phyloP scores from a whole-genome alignment of 2,888 invertebrate species.

The Lasioglossum malachurum region DNA sequence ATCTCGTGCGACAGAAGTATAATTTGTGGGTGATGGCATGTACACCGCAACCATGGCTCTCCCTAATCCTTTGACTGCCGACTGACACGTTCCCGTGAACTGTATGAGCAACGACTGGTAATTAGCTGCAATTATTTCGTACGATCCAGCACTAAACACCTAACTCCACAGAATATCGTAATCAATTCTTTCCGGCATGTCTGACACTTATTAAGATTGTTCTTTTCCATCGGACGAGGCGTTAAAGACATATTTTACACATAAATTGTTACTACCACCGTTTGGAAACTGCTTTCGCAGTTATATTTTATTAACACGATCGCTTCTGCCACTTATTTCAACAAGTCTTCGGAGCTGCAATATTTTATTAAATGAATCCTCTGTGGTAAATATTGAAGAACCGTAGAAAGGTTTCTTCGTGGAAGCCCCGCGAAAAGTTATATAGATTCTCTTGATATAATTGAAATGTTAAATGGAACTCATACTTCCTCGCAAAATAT shows the following conservation, averaged over 20 bases:
- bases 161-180: not conserved
- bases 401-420: not conserved
- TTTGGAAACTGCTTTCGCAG: not conserved
- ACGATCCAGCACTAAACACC: not conserved
- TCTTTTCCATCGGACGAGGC: not conserved
- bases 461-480: not conserved
- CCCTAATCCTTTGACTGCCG: conserved; percentile 3
- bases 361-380: too few relatives aligned
- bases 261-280: not conserved
- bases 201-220: not conserved
- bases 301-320: not conserved
- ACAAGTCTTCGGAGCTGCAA: too few relatives aligned
- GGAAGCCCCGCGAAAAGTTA: not conserved
- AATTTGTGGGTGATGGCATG: conserved; percentile 35
- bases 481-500: not conserved
- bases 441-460: not conserved
- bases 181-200: not conserved
- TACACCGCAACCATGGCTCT: conserved; percentile 1
- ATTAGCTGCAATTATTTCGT: not conserved
- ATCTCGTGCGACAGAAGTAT: conserved; percentile 52
- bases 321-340: too few relatives aligned
- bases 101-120: not conserved
- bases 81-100: not conserved
- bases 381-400: not conserved
- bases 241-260: not conserved